A percentile compares a stretch with the other conserved stretches of the same genome.
These are phyloP conservation scores for Mormyrops attenuatus DNA, from an alignment of 2,797 vertebrate genomes.

Conservation along the genomic window DNA sequence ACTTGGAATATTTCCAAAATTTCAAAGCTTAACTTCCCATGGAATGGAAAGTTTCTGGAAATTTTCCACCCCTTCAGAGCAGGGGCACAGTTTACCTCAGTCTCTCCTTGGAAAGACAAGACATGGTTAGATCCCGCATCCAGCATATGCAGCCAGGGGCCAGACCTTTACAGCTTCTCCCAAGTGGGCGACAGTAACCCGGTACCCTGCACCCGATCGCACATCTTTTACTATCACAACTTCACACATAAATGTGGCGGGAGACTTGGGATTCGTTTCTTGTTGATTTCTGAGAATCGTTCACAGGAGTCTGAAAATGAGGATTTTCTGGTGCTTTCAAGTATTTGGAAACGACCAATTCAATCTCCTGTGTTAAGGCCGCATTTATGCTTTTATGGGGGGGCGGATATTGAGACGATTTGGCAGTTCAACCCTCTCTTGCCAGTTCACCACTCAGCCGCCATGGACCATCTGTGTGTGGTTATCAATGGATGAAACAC, in stretches of 20 bases:
- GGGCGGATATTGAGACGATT: neutral
- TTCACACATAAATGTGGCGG: neutral
- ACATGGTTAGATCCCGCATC: neutral
- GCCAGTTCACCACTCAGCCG: neutral
- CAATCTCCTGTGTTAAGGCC: neutral
- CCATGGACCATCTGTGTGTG: neutral
- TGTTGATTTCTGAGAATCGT: neutral
- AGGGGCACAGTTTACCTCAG: neutral
- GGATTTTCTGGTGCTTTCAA: neutral
- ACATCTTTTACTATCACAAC: neutral
- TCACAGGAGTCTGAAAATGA: neutral
- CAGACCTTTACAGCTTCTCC: neutral
- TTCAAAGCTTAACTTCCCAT: neutral
- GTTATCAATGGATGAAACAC: neutral
- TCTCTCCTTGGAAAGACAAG: neutral
- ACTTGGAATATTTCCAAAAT: neutral
- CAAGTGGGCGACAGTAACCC: neutral
- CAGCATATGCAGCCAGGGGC: neutral
- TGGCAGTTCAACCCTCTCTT: neutral
- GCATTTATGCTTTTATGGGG: neutral
- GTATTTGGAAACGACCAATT: neutral
- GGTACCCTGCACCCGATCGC: neutral
- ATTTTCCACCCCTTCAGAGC: neutral
- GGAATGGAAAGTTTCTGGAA: neutral
- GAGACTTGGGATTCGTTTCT: neutral